Conservation (phyloP, 2,113 vertebrate genomes). For the Dicrurus megarhynchus region DNA sequence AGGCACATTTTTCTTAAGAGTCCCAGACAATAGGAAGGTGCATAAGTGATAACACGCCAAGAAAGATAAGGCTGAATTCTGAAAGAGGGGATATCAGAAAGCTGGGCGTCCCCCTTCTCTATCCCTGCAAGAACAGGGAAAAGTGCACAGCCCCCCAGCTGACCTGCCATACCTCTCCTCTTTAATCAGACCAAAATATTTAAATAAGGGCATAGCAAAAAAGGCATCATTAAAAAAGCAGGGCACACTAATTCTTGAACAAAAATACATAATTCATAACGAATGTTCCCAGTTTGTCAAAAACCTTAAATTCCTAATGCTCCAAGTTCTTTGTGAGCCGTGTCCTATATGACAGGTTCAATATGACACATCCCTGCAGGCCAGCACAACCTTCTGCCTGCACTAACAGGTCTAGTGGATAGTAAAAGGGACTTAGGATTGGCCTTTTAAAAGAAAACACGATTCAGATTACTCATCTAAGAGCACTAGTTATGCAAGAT, state of each 20-base stretch:
- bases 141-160: background rate
- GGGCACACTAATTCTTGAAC: background rate
- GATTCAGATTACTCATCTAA: constrained; percentile 30
- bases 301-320: background rate
- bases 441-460: constrained; percentile 35
- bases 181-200: background rate
- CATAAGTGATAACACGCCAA: background rate
- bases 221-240: background rate
- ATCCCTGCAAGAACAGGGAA: background rate
- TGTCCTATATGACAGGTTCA: background rate
- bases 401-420: background rate
- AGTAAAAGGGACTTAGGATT: constrained; percentile 20
- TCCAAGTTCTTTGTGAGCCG: background rate
- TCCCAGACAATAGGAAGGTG: background rate
- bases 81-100: background rate
- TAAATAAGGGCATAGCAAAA: background rate
- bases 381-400: constrained; percentile 7
- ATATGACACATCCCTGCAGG: constrained; percentile 15
- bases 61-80: background rate
- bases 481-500: constrained; percentile 37
- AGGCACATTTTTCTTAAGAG: background rate
- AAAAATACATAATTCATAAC: background rate
- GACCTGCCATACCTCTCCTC: background rate
- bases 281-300: background rate
- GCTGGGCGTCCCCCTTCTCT: background rate